These are phyloP conservation scores for Zophobas atratus DNA, from an alignment of 1,140 invertebrate genomes.

Conservation along the genomic window DNA sequence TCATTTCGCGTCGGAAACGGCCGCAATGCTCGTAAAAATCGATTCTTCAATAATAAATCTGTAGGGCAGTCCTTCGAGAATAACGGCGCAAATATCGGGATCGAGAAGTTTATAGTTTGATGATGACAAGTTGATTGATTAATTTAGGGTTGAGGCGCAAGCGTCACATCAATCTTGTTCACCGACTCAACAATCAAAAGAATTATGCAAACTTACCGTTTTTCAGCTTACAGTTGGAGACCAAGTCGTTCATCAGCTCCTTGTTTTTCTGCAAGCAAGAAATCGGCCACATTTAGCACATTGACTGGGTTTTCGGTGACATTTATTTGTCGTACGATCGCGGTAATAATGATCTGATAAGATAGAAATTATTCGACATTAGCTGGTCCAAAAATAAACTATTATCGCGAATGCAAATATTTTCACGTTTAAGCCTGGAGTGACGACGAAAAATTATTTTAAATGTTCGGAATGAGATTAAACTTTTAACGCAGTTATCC, in stretches of 20 bases:
- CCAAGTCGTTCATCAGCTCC: constrained; percentile 77
- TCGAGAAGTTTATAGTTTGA: constrained; percentile 24
- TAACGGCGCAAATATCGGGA: not conserved
- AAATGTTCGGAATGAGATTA: not conserved
- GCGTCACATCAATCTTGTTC: constrained; percentile 28
- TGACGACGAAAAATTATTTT: not conserved
- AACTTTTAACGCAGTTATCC: constrained; percentile 4
- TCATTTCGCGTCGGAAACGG: constrained; percentile 13
- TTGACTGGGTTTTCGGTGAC: not conserved
- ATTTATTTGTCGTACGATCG: constrained; percentile 14
- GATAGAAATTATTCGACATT: constrained; percentile 42
- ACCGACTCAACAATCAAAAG: not conserved
- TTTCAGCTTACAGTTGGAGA: constrained; percentile 77
- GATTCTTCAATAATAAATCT: constrained; percentile 8
- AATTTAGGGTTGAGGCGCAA: constrained; percentile 2
- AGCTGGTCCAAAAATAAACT: constrained; percentile 23
- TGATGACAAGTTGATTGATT: constrained; percentile 28
- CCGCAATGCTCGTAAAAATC: constrained; percentile 2
- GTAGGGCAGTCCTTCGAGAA: constrained; percentile 5
- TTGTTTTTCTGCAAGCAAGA: constrained; percentile 78
- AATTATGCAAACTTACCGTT: constrained; percentile 71
- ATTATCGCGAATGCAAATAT: constrained; percentile 32
- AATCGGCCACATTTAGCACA: constrained; percentile 56
- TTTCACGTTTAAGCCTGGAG: constrained; percentile 2
- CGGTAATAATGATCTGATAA: constrained; percentile 39